These are phyloP conservation scores for Lampropteryx suffumata DNA, from an alignment of 2,888 invertebrate species.

Conservation along the genomic window DNA sequence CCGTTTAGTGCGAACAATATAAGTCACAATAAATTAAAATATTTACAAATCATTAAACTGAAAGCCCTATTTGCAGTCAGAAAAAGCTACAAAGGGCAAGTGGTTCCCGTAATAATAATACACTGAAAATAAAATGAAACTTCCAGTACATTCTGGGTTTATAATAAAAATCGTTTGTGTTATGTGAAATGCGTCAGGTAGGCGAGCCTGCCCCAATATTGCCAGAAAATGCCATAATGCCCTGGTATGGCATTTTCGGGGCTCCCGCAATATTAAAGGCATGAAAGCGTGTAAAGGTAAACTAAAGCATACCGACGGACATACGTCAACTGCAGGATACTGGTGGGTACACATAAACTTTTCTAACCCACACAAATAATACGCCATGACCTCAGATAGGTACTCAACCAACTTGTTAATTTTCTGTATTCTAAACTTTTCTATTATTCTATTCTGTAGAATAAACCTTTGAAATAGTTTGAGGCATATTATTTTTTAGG, in stretches of 20 bases:
- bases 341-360: background rate
- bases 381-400: no score
- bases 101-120: background rate
- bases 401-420: no score
- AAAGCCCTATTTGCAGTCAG: no score
- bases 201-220: conserved; percentile 38
- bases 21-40: no score
- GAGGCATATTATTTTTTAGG: no score
- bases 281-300: conserved; percentile 30
- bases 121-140: background rate
- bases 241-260: conserved; percentile 29
- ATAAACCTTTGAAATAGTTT: no score
- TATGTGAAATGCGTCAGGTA: conserved; percentile 37
- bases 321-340: conserved; percentile 6
- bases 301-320: conserved; percentile 17
- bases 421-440: no score
- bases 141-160: conserved; percentile 22
- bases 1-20: no score
- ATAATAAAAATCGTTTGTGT: conserved; percentile 43
- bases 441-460: no score
- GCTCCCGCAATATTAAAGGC: conserved; percentile 30
- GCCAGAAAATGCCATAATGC: conserved; percentile 39
- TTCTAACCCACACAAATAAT: no score
- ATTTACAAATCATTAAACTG: no score
- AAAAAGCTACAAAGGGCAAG: no score